Percentiles rank a stretch among this genome's conserved stretches.
phyloP scores from a whole-genome alignment of 2,888 invertebrate species.

The Cerastis rubricosa region DNA sequence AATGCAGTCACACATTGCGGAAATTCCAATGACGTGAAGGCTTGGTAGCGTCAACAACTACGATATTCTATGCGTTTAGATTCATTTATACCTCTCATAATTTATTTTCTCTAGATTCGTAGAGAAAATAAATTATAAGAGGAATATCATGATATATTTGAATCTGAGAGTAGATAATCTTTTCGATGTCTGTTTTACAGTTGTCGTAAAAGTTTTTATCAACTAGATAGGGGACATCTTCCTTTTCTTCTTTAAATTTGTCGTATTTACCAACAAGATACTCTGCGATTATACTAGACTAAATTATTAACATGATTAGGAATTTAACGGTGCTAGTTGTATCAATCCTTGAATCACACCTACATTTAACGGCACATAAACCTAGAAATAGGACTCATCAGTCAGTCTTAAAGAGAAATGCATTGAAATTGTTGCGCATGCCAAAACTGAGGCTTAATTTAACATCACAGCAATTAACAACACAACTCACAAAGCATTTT shows the following conservation, averaged over 20 bases:
- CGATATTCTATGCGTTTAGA: slow-evolving; percentile 8
- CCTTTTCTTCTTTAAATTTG: background rate
- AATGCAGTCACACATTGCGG: slow-evolving; percentile 76
- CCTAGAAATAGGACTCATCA: slow-evolving; percentile 24
- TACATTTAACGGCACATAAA: slow-evolving; percentile 27
- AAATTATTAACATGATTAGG: background rate
- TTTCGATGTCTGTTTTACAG: background rate
- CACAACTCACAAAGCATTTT: slow-evolving; percentile 58
- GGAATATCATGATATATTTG: too few relatives aligned
- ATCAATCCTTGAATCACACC: slow-evolving; percentile 2
- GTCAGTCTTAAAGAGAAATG: slow-evolving; percentile 31
- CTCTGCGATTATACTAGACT: background rate
- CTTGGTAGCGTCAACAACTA: slow-evolving; percentile 33
- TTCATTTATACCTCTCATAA: background rate
- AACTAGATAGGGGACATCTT: background rate
- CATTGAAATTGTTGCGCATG: slow-evolving; percentile 35
- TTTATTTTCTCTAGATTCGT: background rate
- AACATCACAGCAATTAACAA: slow-evolving; percentile 50
- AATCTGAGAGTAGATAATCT: background rate
- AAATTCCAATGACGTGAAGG: slow-evolving; percentile 69
- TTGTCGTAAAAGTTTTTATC: background rate
- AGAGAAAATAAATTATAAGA: too few relatives aligned
- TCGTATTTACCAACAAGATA: background rate
- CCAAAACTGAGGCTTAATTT: slow-evolving; percentile 47
- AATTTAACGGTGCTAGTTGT: background rate